Percentiles rank a stretch among this genome's conserved stretches.
phyloP scores from a whole-genome alignment of 1,140 invertebrate genomes.

The Leptestheria dahalacensis region DNA sequence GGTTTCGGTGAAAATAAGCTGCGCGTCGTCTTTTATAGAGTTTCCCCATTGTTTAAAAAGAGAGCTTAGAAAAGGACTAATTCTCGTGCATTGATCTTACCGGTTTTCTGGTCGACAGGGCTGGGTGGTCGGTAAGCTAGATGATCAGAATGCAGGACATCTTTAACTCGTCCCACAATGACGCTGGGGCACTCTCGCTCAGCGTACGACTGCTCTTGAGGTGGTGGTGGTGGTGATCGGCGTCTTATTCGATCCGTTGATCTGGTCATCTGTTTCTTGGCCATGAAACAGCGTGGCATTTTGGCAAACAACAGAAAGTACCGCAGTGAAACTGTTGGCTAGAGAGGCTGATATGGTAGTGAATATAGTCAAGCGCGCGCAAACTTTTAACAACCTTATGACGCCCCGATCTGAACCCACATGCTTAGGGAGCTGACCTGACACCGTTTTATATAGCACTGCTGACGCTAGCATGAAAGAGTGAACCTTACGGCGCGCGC shows the following conservation, averaged over 20 bases:
- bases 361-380: too few relatives aligned
- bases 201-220: background rate
- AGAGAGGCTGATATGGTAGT: too few relatives aligned
- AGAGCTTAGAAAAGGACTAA: background rate
- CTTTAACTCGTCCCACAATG: background rate
- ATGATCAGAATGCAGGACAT: background rate
- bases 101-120: slow-evolving; percentile 5
- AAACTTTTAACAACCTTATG: background rate
- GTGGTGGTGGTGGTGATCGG: background rate
- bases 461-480: background rate
- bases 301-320: background rate
- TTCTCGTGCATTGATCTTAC: background rate
- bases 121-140: slow-evolving; percentile 8
- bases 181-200: background rate
- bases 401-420: background rate
- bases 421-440: background rate
- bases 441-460: background rate
- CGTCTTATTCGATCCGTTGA: slow-evolving; percentile 6
- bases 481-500: background rate
- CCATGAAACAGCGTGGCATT: slow-evolving; percentile 16
- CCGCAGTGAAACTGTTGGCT: too few relatives aligned
- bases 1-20: too few relatives aligned
- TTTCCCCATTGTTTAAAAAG: too few relatives aligned
- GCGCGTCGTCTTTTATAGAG: background rate
- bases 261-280: slow-evolving; percentile 7